Evolutionary conservation across 2,797 vertebrate genomes (phyloP), one percentile per base, ranked within the genome.

Genomic region (Parauchenoglanis punctatus): DNA sequence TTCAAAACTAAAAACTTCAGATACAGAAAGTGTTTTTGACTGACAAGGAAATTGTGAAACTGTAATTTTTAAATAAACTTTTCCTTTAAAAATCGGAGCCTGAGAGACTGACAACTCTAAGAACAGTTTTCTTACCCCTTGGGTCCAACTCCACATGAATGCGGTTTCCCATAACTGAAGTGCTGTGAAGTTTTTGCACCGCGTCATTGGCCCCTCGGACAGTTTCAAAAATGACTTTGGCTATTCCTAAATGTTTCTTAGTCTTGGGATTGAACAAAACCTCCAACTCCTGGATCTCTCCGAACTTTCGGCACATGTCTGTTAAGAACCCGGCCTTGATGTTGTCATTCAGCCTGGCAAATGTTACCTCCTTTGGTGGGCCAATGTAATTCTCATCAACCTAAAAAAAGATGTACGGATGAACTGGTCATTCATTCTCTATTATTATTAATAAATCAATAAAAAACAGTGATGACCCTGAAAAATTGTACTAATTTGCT

Each of bases 71-170:
- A 6, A 6, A 11, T 17, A 28, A 54, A 18, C 0, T 28, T 52
- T 18, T 4, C n/a, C 49, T 77, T 77, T 10, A 28, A 76, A 15
- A 49, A n/a, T 77, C 17, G n/a, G 23, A 83, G 35, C 2, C 18
- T 12, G 17, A 70, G 10, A 54, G 18, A 56, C n/a, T 25, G 35
- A 46, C 12, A 25, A 23, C 20, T 81, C 5, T 7, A 61, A 44
- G 17, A 78, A 18, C 1, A 5, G 52, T 35, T 44, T 54, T 56
- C 90, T 94, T 94, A 99, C 98, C 99, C 96, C 97, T 99, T 0
- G 98, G 97, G 93, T 99, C 99, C 90, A 98, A 94, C 93, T 99
- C 98, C 95, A 98, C 98, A 35, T 98, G 98, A 93, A 99, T 99
- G 86, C 97, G 95, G 91, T 98, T 99, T 88, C 98, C 99, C 99